Evolutionary conservation across 2,797 vertebrate genomes (phyloP).

Genomic region (Cercopithecus mitis): DNA sequence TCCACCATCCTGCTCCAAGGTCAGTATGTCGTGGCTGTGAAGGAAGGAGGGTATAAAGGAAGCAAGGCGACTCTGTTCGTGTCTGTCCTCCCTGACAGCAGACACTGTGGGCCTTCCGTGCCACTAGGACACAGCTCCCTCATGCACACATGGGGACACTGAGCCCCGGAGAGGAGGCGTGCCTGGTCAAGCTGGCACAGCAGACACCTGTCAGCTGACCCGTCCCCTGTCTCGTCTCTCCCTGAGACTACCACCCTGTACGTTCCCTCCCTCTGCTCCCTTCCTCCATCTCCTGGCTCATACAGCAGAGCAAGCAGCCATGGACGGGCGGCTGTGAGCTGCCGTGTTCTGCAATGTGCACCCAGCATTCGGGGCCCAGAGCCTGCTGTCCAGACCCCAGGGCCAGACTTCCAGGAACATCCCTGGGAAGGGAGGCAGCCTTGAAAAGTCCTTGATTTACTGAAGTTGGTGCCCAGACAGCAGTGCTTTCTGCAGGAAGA

Average conservation of each 20-base stretch:
- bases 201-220: background rate
- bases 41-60: background rate
- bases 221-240: background rate
- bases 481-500: background rate
- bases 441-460: background rate
- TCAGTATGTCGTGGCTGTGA: background rate
- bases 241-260: accelerated
- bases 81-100: background rate
- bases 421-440: background rate
- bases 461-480: too few species aligned
- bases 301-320: background rate
- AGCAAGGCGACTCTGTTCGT: background rate
- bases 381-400: background rate
- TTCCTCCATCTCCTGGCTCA: background rate
- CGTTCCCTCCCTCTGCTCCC: background rate
- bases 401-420: background rate
- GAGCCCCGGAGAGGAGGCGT: background rate
- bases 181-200: background rate
- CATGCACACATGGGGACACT: background rate
- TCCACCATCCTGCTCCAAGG: background rate
- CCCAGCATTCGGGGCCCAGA: background rate
- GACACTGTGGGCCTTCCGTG: background rate
- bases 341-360: background rate
- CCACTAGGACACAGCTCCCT: background rate
- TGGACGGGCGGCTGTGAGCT: accelerated